Evolutionary conservation across 2,113 vertebrate genomes (phyloP), one percentile per base, ranked within the genome.

Genomic region (Antechinus stuartii): DNA sequence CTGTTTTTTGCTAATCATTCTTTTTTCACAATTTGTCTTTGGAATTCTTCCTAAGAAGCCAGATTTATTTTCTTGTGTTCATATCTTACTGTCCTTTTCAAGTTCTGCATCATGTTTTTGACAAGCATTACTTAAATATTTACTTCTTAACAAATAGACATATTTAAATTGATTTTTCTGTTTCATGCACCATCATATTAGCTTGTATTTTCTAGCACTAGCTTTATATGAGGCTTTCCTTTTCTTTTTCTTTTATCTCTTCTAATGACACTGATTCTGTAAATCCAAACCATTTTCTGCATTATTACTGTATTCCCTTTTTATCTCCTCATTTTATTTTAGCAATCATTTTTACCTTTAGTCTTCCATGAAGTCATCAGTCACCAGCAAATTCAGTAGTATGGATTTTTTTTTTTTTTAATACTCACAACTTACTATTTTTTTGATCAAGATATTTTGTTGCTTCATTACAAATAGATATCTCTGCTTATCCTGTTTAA

Each of bases 51-150:
- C 3, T 2, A 27, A 53, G 54, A 54, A 92, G 68, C 68, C n/a
- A 84, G 68, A 84, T 84, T 84, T 84, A 84, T 84, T 84, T 84
- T 22, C 68, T 19, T 84, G 5, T 84, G 35, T 42, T 42, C 68
- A 84, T 23, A 76, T 98, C 91, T 89, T 90, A 23, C 90, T 93
- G 68, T 93, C 4, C 12, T 95, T 97, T 96, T 54, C 47, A 50
- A 7, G 22, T 96, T 49, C 90, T 49, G 56, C 27, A n/a, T 11
- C 8, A 94, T 23, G 47, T 92, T 49, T 91, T 54, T 35, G 76
- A 26, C 0, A 95, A 61, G 46, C 22, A 84, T 8, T 93, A 94
- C n/a, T 84, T 54, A 94, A 94, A 1, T 89, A 93, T 90, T 95
- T 95, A 50, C 16, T 68, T n/a, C 23, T 16, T 84, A 76, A 76